A percentile compares a stretch with the other conserved stretches of the same genome.
Conservation (phyloP, 2,113 vertebrate genomes). For the Gambusia affinis region DNA sequence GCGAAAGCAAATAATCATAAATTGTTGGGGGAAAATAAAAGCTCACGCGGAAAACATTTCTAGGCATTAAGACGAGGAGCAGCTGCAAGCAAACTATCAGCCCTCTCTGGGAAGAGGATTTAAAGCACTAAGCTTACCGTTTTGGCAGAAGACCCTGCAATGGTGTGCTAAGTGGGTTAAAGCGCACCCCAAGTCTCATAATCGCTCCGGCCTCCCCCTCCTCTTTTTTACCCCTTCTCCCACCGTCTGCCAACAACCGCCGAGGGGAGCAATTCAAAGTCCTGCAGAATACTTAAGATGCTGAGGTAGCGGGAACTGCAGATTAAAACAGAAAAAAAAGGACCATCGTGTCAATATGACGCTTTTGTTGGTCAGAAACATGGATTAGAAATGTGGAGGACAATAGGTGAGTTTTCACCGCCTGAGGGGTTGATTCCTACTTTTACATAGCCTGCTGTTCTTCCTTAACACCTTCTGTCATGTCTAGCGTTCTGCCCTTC, state of each 20-base stretch:
- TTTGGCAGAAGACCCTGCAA: constrained; percentile 74
- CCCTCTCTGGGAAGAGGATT: constrained; percentile 73
- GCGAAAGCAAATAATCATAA: constrained; percentile 26
- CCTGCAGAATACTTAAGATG: constrained; percentile 39
- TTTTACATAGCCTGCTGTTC: constrained; percentile 40
- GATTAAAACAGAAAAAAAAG: constrained; percentile 26
- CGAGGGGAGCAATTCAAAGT: constrained; percentile 44
- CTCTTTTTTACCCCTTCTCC: constrained; percentile 9
- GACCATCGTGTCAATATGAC: constrained; percentile 14
- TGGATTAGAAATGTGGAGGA: constrained; percentile 1
- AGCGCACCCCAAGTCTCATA: constrained; percentile 72
- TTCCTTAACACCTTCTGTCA: constrained; percentile 44
- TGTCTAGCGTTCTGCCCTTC: constrained; percentile 17
- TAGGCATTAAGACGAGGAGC: constrained; percentile 44
- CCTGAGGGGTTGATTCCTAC: neutral
- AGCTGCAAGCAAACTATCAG: constrained; percentile 62
- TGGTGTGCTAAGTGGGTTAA: constrained; percentile 81
- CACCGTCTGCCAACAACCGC: constrained; percentile 56
- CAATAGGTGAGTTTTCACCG: neutral
- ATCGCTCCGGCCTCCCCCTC: constrained; percentile 50
- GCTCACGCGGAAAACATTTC: constrained; percentile 33
- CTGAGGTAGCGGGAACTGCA: neutral
- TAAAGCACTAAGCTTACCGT: constrained; percentile 74
- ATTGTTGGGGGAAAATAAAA: constrained; percentile 7
- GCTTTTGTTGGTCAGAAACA: constrained; percentile 11